Conservation (phyloP, 2,888 invertebrate genomes). For the Noctuana brunneofusca region DNA sequence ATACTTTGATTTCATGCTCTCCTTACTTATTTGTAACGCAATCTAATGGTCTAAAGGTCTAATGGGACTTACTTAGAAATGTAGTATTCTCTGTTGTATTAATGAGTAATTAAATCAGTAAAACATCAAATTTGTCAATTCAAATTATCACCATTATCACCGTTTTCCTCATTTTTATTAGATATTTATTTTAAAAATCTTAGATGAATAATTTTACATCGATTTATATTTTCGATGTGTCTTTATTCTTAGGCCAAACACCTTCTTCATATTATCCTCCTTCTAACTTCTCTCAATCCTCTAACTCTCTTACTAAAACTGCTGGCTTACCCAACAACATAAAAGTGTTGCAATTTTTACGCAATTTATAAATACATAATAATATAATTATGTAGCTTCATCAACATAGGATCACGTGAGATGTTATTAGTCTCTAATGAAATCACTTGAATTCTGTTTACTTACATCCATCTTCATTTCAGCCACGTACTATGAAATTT, state of each 20-base stretch:
- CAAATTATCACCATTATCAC: too few relatives aligned
- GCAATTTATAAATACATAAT: too few relatives aligned
- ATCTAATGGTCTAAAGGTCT: too few relatives aligned
- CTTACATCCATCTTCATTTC: neutral
- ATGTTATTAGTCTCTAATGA: neutral
- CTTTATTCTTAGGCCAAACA: too few relatives aligned
- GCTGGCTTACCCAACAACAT: neutral
- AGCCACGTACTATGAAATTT: neutral
- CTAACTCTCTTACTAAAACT: neutral
- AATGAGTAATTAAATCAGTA: too few relatives aligned
- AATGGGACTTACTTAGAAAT: neutral
- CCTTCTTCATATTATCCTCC: too few relatives aligned
- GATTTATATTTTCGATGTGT: too few relatives aligned
- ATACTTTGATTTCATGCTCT: conserved; percentile 50
- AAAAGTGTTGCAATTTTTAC: neutral
- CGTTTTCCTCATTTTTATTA: too few relatives aligned
- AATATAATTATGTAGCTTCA: neutral
- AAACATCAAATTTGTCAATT: too few relatives aligned
- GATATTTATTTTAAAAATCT: neutral
- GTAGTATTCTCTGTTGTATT: too few relatives aligned
- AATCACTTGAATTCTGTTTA: neutral
- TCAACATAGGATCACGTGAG: neutral
- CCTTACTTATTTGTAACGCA: neutral
- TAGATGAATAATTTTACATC: too few relatives aligned
- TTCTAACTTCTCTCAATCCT: too few relatives aligned